phyloP scores from a whole-genome alignment of 2,113 vertebrate species.

The Semicossyphus pulcher region DNA sequence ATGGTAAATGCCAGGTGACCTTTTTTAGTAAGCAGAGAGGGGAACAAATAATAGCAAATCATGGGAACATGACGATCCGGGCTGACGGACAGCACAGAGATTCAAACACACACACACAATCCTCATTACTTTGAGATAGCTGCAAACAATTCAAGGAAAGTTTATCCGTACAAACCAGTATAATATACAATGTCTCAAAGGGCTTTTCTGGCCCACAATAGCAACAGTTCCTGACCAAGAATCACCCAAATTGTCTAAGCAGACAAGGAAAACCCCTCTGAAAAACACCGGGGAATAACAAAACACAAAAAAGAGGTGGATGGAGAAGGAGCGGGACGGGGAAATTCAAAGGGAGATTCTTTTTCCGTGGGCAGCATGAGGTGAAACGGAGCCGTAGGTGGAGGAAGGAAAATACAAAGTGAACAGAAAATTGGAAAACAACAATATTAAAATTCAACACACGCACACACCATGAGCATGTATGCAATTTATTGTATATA shows the following conservation, averaged over 20 bases:
- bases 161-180: slow-evolving; percentile 64
- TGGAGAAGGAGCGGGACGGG: not conserved
- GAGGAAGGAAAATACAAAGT: slow-evolving; percentile 15
- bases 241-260: slow-evolving; percentile 39
- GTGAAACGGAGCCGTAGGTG: slow-evolving; percentile 7
- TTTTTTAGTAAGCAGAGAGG: slow-evolving; percentile 67
- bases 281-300: slow-evolving; percentile 38
- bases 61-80: slow-evolving; percentile 52
- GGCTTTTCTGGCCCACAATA: slow-evolving; percentile 34
- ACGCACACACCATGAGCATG: slow-evolving; percentile 8
- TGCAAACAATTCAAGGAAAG: slow-evolving; percentile 62
- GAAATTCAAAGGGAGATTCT: slow-evolving; percentile 19
- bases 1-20: slow-evolving; percentile 81
- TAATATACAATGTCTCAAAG: slow-evolving; percentile 64
- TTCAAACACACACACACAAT: slow-evolving; percentile 38
- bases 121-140: slow-evolving; percentile 43
- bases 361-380: not conserved
- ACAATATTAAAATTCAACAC: slow-evolving; percentile 15
- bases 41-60: slow-evolving; percentile 74
- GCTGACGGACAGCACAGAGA: slow-evolving; percentile 43
- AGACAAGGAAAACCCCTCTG: slow-evolving; percentile 66
- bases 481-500: not conserved
- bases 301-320: slow-evolving; percentile 34
- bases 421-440: slow-evolving; percentile 10
- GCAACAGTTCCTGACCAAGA: slow-evolving; percentile 55